A percentile compares a stretch with the other conserved stretches of the same genome.
Evolutionary conservation across 2,113 vertebrate species (phyloP).

Genomic region (Steatornis caripensis): DNA sequence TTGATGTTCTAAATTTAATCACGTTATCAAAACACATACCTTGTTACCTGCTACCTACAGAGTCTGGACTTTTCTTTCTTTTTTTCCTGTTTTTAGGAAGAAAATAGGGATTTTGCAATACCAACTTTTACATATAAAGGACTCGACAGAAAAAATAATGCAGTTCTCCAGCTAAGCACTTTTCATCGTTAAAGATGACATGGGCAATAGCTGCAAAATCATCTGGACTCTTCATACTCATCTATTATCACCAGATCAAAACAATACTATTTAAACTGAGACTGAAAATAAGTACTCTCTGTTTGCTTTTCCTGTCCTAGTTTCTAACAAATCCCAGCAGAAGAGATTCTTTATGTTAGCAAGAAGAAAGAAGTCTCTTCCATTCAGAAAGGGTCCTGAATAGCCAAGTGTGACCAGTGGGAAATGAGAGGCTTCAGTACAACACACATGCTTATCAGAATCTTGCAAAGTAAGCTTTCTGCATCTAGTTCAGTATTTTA

Average conservation of each 20-base stretch:
- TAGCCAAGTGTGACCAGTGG: neutral
- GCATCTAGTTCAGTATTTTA: neutral
- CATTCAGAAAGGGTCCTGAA: neutral
- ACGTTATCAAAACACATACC: neutral
- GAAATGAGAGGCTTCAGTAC: neutral
- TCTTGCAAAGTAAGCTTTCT: neutral
- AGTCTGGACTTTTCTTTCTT: neutral
- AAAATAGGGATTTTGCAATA: neutral
- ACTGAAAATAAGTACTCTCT: neutral
- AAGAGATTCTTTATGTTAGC: neutral
- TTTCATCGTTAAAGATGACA: neutral
- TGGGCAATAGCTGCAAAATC: neutral
- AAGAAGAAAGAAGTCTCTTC: neutral
- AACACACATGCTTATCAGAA: neutral
- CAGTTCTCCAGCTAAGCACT: neutral
- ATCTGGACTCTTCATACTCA: neutral
- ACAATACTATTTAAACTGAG: neutral
- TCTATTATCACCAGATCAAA: neutral
- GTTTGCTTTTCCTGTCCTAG: neutral
- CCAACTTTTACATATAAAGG: neutral
- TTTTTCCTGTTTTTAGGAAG: neutral
- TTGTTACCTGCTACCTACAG: neutral
- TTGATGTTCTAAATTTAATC: neutral
- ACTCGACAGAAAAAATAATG: neutral
- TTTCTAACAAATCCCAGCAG: neutral